Conservation (phyloP, 2,113 vertebrate genomes). For the Percina caprodes region DNA sequence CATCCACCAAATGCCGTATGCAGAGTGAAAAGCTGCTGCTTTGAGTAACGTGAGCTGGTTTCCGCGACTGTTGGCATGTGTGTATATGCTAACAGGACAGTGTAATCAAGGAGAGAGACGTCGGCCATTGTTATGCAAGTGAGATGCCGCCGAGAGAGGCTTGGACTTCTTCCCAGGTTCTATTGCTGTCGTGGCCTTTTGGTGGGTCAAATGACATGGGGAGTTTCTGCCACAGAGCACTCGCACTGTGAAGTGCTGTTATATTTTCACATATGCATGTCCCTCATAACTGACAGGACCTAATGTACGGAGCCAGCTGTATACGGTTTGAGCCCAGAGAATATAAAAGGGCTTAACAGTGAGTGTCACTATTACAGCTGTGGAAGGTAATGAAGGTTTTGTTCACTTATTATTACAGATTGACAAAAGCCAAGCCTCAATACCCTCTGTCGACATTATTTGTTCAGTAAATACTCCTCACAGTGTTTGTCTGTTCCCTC, state of each 20-base stretch:
- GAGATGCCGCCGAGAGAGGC: conserved; percentile 29
- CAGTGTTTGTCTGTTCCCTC: background rate
- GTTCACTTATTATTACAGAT: conserved; percentile 30
- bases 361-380: conserved; percentile 35
- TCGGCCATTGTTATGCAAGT: conserved; percentile 45
- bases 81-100: conserved; percentile 11
- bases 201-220: conserved; percentile 32
- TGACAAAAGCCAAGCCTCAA: conserved; percentile 45
- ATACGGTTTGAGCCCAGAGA: conserved; percentile 13
- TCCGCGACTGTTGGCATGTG: conserved; percentile 16
- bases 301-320: conserved; percentile 34
- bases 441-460: conserved; percentile 20
- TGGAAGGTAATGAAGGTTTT: conserved; percentile 49
- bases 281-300: conserved; percentile 1
- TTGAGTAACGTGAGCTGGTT: conserved; percentile 11
- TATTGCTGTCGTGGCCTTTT: conserved; percentile 40
- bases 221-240: conserved; percentile 15
- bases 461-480: conserved; percentile 44
- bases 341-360: conserved; percentile 5
- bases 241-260: conserved; percentile 12
- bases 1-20: background rate
- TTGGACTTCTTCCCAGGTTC: conserved; percentile 69
- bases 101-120: conserved; percentile 54
- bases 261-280: conserved; percentile 3
- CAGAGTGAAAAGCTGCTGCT: conserved; percentile 4